Evolutionary conservation across 2,888 invertebrate genomes (phyloP).

Genomic region (Heliconius hortense): DNA sequence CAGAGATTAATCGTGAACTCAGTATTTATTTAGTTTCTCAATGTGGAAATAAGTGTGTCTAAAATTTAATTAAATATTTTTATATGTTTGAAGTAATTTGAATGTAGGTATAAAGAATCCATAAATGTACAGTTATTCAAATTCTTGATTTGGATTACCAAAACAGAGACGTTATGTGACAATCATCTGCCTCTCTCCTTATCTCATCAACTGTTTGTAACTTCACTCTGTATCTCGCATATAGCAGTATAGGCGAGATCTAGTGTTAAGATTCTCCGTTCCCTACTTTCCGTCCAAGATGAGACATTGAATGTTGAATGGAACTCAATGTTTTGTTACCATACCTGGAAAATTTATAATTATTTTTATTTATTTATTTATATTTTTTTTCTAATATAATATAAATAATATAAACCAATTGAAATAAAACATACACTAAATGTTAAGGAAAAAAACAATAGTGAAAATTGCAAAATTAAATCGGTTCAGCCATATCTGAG

Average conservation of each 20-base stretch:
- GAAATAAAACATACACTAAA: no score
- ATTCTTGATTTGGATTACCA: not conserved
- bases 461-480: no score
- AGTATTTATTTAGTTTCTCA: slow-evolving; percentile 11
- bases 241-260: not conserved
- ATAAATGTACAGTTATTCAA: not conserved
- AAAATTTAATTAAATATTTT: not conserved
- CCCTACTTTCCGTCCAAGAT: not conserved
- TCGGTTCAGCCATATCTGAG: no score
- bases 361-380: no score
- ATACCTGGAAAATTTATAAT: not conserved
- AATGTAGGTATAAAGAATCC: not conserved
- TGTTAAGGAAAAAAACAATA: no score
- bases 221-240: not conserved
- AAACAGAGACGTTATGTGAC: not conserved
- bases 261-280: not conserved
- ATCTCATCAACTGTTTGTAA: not conserved
- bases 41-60: not conserved
- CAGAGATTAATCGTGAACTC: slow-evolving; percentile 13
- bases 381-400: no score
- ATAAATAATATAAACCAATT: no score
- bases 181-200: no score
- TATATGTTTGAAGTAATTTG: not conserved
- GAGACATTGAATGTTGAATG: not conserved
- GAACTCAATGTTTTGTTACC: not conserved